Evolutionary conservation across 1,140 invertebrate species (phyloP).

Genomic region (Pseudoatta argentina): DNA sequence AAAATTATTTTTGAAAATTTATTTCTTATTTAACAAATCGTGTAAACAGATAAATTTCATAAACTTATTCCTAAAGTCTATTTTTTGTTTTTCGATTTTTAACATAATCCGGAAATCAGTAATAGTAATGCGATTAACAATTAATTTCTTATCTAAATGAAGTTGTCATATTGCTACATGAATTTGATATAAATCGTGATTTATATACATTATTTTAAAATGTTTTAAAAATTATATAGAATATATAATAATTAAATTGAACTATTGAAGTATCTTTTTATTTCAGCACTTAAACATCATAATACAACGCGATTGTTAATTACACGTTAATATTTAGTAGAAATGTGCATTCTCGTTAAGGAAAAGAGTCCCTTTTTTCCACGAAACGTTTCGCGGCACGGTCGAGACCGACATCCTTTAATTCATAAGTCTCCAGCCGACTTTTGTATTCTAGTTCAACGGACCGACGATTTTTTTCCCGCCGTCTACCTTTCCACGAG

Average conservation of each 20-base stretch:
- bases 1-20: no score
- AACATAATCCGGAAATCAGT: not conserved
- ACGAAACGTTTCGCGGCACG: constrained; percentile 8
- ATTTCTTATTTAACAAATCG: no score
- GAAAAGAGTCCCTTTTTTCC: not conserved
- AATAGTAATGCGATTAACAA: not conserved
- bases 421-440: constrained; percentile 62
- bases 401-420: constrained; percentile 53
- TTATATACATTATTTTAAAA: not conserved
- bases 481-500: constrained; percentile 49
- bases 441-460: constrained; percentile 60
- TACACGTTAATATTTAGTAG: constrained; percentile 1
- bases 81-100: no score
- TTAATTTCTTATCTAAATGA: not conserved
- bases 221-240: not conserved
- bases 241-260: not conserved
- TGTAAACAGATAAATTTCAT: no score
- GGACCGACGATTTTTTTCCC: constrained; percentile 55
- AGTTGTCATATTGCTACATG: not conserved
- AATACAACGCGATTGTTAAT: not conserved
- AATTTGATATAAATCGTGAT: not conserved
- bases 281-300: not conserved
- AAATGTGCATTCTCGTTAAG: constrained; percentile 39
- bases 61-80: no score
- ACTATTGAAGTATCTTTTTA: not conserved